These are phyloP conservation scores for Argyresthia albistria DNA, from an alignment of 2,888 invertebrate species.

Conservation along the genomic window DNA sequence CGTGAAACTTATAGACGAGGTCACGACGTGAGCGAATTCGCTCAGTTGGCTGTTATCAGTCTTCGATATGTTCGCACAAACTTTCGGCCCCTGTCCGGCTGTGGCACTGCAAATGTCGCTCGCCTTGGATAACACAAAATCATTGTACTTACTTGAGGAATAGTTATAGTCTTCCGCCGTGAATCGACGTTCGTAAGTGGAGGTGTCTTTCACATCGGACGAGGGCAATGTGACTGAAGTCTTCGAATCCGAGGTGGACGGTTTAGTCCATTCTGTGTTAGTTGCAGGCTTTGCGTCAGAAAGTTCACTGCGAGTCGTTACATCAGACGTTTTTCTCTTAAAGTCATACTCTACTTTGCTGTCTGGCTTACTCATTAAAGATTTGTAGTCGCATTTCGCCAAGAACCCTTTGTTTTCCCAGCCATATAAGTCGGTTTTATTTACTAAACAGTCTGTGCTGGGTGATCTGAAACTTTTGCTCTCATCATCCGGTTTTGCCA, in stretches of 20 bases:
- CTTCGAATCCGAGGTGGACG: constrained; percentile 54
- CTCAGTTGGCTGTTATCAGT: constrained; percentile 66
- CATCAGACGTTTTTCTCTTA: constrained; percentile 27
- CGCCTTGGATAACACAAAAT: constrained; percentile 49
- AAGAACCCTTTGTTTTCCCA: constrained; percentile 69
- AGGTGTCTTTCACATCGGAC: constrained; percentile 42
- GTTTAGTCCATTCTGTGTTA: constrained; percentile 40
- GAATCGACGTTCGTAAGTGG: constrained; percentile 37
- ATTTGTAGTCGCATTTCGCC: constrained; percentile 45
- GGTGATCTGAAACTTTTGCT: constrained; percentile 45
- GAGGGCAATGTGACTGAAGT: constrained; percentile 42
- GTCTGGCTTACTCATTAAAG: constrained; percentile 26
- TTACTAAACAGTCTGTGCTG: constrained; percentile 48
- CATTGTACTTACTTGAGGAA: constrained; percentile 54
- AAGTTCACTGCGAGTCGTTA: constrained; percentile 16
- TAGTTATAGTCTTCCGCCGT: constrained; percentile 50
- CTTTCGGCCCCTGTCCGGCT: constrained; percentile 47
- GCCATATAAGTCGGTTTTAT: constrained; percentile 63
- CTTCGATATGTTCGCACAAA: constrained; percentile 50
- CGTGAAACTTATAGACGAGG: constrained; percentile 67
- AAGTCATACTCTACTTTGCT: constrained; percentile 25
- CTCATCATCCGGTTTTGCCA: constrained; percentile 27
- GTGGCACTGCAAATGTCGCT: constrained; percentile 56
- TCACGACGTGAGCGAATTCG: constrained; percentile 63
- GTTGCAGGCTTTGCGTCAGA: constrained; percentile 23